Evolutionary conservation across 2,888 invertebrate species (phyloP).

Genomic region (Patella depressa): DNA sequence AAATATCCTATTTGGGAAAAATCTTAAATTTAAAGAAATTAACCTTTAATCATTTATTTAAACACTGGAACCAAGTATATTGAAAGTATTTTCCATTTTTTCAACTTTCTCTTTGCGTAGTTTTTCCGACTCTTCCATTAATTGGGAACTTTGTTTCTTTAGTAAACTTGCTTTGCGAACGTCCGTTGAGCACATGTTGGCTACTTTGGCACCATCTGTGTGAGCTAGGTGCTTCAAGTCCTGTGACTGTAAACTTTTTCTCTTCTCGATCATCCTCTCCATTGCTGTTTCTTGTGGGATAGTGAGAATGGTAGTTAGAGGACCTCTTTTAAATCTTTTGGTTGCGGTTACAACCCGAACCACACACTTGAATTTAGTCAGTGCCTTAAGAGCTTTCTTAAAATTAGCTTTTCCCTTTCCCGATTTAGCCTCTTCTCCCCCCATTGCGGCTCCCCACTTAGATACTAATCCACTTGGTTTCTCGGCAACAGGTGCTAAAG

Average conservation of each 20-base stretch:
- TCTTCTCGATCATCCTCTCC: slow-evolving; percentile 27
- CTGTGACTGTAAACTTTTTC: slow-evolving; percentile 15
- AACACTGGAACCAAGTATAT: neutral
- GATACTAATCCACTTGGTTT: neutral
- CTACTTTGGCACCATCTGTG: slow-evolving; percentile 27
- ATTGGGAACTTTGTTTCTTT: neutral
- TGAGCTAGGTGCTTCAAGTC: slow-evolving; percentile 28
- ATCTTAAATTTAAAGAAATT: no score
- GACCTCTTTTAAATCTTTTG: slow-evolving; percentile 28
- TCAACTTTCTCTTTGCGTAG: neutral
- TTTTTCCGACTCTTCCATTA: neutral
- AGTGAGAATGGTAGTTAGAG: slow-evolving; percentile 35
- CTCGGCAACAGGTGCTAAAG: no score
- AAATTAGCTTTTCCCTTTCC: slow-evolving; percentile 16
- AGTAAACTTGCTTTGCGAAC: neutral
- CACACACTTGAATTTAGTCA: slow-evolving; percentile 30
- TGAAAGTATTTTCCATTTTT: neutral
- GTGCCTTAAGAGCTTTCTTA: slow-evolving; percentile 28
- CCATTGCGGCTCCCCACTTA: neutral
- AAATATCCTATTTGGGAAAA: no score
- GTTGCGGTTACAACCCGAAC: slow-evolving; percentile 31
- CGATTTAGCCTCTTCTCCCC: neutral
- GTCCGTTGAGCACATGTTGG: neutral
- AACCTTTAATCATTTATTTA: no score
- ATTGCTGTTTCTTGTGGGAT: slow-evolving; percentile 40